phyloP scores from a whole-genome alignment of 2,888 invertebrate genomes.

The Nephrotoma appendiculata region DNA sequence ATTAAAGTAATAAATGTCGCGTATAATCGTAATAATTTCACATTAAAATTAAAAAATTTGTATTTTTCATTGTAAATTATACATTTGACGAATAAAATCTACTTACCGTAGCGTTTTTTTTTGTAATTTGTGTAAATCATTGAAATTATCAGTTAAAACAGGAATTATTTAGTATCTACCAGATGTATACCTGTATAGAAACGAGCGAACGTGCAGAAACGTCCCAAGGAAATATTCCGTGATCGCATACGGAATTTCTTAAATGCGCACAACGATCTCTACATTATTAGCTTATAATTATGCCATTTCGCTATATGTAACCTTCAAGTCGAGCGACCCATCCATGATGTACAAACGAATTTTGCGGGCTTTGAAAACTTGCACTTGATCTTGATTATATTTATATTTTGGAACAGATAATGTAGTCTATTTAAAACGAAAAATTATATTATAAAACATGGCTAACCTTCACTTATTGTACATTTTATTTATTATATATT shows the following conservation, averaged over 20 bases:
- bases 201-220: neutral
- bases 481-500: neutral
- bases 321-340: neutral
- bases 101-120: neutral
- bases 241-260: neutral
- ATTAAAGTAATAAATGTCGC: neutral
- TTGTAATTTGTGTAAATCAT: neutral
- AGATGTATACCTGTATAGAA: neutral
- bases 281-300: neutral
- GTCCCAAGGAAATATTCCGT: neutral
- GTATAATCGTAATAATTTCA: neutral
- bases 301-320: neutral
- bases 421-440: neutral
- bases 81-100: neutral
- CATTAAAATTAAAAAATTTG: neutral
- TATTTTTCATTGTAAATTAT: neutral
- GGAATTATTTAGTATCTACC: neutral
- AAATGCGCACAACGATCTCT: neutral
- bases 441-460: neutral
- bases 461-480: neutral
- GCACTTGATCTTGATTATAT: neutral
- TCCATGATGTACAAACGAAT: neutral
- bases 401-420: neutral
- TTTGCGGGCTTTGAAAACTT: neutral
- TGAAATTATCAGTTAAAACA: neutral